Percentiles rank a stretch among this genome's conserved stretches.
Conservation (phyloP, 1,140 invertebrate genomes). For the Drosophila subobscura region DNA sequence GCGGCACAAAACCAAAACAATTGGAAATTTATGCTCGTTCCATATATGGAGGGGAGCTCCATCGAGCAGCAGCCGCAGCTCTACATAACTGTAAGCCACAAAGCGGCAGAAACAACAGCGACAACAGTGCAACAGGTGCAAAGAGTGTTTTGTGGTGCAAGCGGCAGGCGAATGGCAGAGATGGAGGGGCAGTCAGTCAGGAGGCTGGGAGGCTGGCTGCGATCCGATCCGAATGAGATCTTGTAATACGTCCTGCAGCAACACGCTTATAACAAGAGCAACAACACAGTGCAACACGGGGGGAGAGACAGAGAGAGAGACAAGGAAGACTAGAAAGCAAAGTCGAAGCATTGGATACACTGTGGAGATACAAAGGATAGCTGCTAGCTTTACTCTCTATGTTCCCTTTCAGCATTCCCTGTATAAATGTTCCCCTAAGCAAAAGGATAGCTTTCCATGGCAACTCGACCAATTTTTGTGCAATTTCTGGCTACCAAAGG, state of each 20-base stretch:
- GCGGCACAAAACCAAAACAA: slow-evolving; percentile 71
- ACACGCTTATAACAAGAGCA: slow-evolving; percentile 40
- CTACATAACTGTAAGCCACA: slow-evolving; percentile 67
- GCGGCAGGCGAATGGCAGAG: background rate
- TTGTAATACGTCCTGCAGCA: slow-evolving; percentile 54
- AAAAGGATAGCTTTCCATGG: too few species aligned
- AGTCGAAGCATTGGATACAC: too few species aligned
- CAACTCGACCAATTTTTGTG: too few species aligned
- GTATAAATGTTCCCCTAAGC: too few species aligned
- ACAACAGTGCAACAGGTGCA: slow-evolving; percentile 44
- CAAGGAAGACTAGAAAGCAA: background rate
- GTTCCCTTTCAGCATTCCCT: background rate
- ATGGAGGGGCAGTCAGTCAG: background rate
- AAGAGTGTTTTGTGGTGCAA: slow-evolving; percentile 36
- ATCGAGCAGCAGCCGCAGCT: slow-evolving; percentile 8
- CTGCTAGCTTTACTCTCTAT: background rate
- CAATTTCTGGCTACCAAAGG: too few species aligned
- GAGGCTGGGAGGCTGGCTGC: slow-evolving; percentile 12
- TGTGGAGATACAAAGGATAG: too few species aligned
- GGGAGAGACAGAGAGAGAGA: background rate
- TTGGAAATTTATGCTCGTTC: slow-evolving; percentile 76
- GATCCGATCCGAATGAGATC: slow-evolving; percentile 23
- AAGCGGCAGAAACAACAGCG: slow-evolving; percentile 39
- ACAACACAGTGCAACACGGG: slow-evolving; percentile 36
- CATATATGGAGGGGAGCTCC: slow-evolving; percentile 55